Conservation (phyloP, 2,888 invertebrate genomes). For the Iselma pallidipennis region DNA sequence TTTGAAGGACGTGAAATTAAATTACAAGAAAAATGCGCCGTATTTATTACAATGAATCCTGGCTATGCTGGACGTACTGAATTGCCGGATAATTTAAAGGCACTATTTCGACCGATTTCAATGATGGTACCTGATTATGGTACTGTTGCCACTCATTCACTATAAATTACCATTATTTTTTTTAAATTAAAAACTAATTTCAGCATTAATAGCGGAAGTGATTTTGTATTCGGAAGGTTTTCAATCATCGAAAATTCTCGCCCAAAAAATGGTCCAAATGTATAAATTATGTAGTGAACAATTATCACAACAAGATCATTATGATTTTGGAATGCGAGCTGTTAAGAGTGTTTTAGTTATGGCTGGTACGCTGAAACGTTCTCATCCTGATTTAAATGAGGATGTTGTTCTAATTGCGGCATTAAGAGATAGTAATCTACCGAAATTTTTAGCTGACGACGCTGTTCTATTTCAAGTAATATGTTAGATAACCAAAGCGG, state of each 20-base stretch:
- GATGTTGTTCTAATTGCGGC: slow-evolving; percentile 84
- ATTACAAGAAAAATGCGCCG: slow-evolving; percentile 71
- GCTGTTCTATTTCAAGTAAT: slow-evolving; percentile 74
- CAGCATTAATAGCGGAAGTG: slow-evolving; percentile 85
- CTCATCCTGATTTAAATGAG: slow-evolving; percentile 81
- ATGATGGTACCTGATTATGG: slow-evolving; percentile 95
- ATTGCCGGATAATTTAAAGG: slow-evolving; percentile 85
- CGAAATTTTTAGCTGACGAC: slow-evolving; percentile 87
- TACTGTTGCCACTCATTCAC: too few relatives aligned
- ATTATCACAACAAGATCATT: slow-evolving; percentile 89
- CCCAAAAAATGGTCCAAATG: slow-evolving; percentile 92
- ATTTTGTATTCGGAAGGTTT: slow-evolving; percentile 93
- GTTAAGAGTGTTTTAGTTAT: slow-evolving; percentile 92
- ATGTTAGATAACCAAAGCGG: too few relatives aligned
- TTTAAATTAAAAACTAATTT: too few relatives aligned
- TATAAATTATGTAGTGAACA: slow-evolving; percentile 91
- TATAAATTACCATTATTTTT: too few relatives aligned
- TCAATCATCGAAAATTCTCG: slow-evolving; percentile 83
- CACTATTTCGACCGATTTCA: slow-evolving; percentile 81
- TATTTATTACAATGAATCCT: slow-evolving; percentile 92
- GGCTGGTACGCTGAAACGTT: slow-evolving; percentile 87
- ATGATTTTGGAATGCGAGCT: slow-evolving; percentile 93
- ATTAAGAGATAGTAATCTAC: slow-evolving; percentile 85
- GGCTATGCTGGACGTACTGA: slow-evolving; percentile 90
- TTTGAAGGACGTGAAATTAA: slow-evolving; percentile 90